phyloP scores from a whole-genome alignment of 2,113 vertebrate species.

The Canis aureus region DNA sequence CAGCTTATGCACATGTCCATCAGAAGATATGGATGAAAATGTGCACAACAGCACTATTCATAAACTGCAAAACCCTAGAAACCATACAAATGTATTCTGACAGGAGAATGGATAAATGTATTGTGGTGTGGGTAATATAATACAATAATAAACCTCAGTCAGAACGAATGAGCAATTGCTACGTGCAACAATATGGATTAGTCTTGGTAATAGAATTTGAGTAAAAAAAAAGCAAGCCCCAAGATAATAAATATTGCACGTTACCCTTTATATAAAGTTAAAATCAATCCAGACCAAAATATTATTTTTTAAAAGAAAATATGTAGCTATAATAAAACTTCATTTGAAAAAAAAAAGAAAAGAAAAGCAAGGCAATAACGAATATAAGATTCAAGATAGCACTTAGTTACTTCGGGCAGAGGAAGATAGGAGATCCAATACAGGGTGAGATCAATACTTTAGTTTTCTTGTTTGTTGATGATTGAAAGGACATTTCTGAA shows the following conservation, averaged over 20 bases:
- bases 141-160: slow-evolving; percentile 52
- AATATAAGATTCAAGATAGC: background rate
- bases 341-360: background rate
- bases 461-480: background rate
- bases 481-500: background rate
- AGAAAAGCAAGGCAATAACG: background rate
- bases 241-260: slow-evolving; percentile 47
- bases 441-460: background rate
- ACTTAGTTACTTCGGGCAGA: background rate
- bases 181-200: background rate
- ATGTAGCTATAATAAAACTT: background rate
- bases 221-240: slow-evolving; percentile 44
- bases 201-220: slow-evolving; percentile 56
- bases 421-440: no score
- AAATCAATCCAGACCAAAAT: slow-evolving; percentile 53
- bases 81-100: background rate
- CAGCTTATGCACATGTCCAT: background rate
- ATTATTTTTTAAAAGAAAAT: slow-evolving; percentile 30
- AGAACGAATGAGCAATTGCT: slow-evolving; percentile 56
- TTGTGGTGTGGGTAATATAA: background rate
- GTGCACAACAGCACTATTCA: background rate
- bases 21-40: background rate
- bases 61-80: background rate
- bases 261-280: background rate
- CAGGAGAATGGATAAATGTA: background rate